Conservation (phyloP, 2,797 vertebrate genomes). For the Malurus splendens region DNA sequence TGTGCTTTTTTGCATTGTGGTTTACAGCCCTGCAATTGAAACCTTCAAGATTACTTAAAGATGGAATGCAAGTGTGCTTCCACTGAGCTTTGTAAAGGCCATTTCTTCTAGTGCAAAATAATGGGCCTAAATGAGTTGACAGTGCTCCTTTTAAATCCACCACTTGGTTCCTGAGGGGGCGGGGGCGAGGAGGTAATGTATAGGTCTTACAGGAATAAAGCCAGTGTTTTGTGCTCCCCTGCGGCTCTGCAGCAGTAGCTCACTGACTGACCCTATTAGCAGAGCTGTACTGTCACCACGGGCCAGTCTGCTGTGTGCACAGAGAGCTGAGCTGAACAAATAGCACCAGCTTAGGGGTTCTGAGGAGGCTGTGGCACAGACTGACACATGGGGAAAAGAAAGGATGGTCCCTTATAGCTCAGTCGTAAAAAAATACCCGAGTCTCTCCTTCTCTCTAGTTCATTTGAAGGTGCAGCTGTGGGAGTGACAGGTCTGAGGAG, state of each 20-base stretch:
- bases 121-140: conserved; percentile 49
- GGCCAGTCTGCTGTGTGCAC: accelerated
- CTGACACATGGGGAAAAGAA: neutral
- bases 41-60: conserved; percentile 54
- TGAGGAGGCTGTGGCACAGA: accelerated
- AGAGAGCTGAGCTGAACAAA: neutral
- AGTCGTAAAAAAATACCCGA: accelerated
- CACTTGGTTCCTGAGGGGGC: conserved; percentile 22
- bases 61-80: conserved; percentile 32
- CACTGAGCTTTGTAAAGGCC: conserved; percentile 37
- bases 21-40: conserved; percentile 48
- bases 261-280: conserved; percentile 47
- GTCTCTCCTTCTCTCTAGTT: neutral
- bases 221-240: conserved; percentile 48
- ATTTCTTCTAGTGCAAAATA: conserved; percentile 51
- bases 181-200: conserved; percentile 23
- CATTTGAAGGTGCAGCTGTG: neutral
- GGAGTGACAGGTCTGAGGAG: neutral
- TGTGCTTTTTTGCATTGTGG: conserved; percentile 53
- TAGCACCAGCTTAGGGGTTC: neutral
- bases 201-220: conserved; percentile 57
- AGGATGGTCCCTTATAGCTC: neutral
- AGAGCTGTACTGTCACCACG: neutral
- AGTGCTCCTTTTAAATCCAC: conserved; percentile 47
- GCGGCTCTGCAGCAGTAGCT: conserved; percentile 42